Base-by-base conservation (phyloP, 2,113 vertebrate species). In the Sphaerodactylus townsendi region DNA sequence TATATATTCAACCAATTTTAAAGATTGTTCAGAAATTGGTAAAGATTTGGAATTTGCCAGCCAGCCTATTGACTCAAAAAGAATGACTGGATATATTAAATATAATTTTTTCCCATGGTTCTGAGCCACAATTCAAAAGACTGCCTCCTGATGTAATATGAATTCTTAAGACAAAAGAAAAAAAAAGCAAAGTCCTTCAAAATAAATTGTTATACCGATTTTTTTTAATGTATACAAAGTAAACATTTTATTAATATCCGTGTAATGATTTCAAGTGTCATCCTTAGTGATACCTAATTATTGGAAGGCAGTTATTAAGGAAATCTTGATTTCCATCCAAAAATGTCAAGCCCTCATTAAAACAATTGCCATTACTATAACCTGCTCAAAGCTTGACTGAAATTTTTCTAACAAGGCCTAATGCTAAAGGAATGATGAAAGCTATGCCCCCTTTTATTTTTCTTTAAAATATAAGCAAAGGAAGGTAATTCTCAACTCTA, bases 311-410 rank as follows among this genome's bases (percentile, higher is more conserved):
- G 48, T 10, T 81, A 56, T 7, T 39, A 25, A 76, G 33, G 72
- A 17, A 48, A 81, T 41, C 33, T 46, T 77, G 71, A 46, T 80
- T 7, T 50, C 85, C 30, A 72, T 37, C 35, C 0, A 25, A 86
- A 85, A 79, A 88, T 88, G 77, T 82, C 11, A 53, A 1, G 84
- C 9, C 14, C 56, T 88, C 76, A 81, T 89, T 88, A 91, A 89
- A 39, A 11, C 74, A 87, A 81, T 81, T 48, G 77, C 77, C 77
- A 78, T 93, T 89, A 80, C 81, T 44, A 44, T 37, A 84, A 88
- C 72, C 50, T 71, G 37, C 53, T 91, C 85, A 85, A 23, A 66
- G 17, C 23, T 89, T 91, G 86, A 79, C 0, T 88, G 82, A 87
- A 87, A 85, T 92, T 85, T 86, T 84, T 86, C 8, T 86, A 89